A percentile compares a stretch with the other conserved stretches of the same genome.
Conservation (phyloP, 2,113 vertebrate species). For the Ellobius talpinus region DNA sequence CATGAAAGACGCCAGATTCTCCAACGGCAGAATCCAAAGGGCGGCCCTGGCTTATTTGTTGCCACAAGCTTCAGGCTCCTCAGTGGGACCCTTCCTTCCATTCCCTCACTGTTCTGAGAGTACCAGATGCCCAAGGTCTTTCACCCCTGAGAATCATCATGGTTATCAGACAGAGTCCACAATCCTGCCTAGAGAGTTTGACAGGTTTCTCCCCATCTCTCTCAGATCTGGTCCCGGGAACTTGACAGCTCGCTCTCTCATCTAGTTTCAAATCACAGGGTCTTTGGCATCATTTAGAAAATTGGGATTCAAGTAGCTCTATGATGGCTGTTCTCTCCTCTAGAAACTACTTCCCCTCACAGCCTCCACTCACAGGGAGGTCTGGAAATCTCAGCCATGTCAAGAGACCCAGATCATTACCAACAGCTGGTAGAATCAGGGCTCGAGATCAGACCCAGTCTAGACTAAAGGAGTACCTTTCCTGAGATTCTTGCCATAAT, state of each 20-base stretch:
- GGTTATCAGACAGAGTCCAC: neutral
- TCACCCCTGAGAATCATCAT: neutral
- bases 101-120: neutral
- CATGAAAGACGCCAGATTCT: neutral
- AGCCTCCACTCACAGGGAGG: neutral
- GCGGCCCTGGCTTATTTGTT: neutral
- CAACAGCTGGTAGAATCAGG: neutral
- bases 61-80: neutral
- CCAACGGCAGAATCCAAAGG: neutral
- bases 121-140: neutral
- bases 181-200: neutral
- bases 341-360: neutral
- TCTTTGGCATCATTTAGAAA: neutral
- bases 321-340: neutral
- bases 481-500: neutral
- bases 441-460: neutral
- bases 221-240: neutral
- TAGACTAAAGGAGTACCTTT: neutral
- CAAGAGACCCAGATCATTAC: neutral
- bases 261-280: neutral
- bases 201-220: neutral
- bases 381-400: neutral
- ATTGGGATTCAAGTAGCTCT: neutral
- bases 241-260: neutral
- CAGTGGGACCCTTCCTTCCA: neutral